Evolutionary conservation across 2,797 vertebrate species (phyloP).

Genomic region (Otolemur crassicaudatus): DNA sequence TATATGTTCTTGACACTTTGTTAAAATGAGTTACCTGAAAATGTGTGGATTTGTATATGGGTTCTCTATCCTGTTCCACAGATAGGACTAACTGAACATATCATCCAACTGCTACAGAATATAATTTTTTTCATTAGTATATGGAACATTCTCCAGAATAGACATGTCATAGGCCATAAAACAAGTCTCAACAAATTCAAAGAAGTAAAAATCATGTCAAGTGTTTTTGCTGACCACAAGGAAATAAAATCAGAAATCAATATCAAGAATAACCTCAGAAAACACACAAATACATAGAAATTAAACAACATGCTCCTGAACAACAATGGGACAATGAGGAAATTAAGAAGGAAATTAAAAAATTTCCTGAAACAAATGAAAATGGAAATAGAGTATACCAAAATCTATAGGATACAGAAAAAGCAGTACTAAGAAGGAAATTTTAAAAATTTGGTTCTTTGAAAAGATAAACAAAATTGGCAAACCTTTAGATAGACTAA

Average conservation of each 20-base stretch:
- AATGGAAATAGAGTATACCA: background rate
- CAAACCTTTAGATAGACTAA: background rate
- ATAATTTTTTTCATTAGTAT: background rate
- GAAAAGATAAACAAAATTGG: background rate
- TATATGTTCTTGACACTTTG: background rate
- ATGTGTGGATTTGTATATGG: background rate
- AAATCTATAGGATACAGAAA: background rate
- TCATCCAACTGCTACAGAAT: background rate
- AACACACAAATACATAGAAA: background rate
- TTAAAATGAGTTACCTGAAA: background rate
- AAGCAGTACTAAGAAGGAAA: background rate
- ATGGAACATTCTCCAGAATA: background rate
- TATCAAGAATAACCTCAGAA: background rate
- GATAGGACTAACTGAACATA: background rate
- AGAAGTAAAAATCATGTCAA: background rate
- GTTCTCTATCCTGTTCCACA: background rate
- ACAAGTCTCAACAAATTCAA: background rate
- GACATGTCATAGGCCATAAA: background rate
- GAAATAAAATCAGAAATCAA: background rate
- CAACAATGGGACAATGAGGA: background rate
- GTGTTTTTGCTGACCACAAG: background rate
- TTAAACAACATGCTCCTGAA: background rate
- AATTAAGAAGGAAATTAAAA: background rate
- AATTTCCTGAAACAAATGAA: background rate
- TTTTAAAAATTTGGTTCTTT: background rate